Evolutionary conservation across 2,888 invertebrate genomes (phyloP).

Genomic region (Coronaproctus castanopsis): DNA sequence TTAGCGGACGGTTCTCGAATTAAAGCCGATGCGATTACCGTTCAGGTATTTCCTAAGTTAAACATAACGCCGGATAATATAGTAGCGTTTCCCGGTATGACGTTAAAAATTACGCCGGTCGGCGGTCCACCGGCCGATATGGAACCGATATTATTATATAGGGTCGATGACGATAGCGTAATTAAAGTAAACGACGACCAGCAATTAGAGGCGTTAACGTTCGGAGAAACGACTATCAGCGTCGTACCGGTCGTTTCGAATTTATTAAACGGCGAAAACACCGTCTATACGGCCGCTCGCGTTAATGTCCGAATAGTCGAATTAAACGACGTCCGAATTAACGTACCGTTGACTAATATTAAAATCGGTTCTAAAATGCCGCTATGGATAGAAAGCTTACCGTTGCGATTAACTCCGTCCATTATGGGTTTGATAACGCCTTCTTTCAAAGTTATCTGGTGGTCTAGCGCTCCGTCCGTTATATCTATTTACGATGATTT

Average conservation of each 20-base stretch:
- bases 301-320: not conserved
- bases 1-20: not conserved
- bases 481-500: not conserved
- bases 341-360: not conserved
- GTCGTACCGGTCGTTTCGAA: not conserved
- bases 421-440: not conserved
- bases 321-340: not conserved
- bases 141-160: no score
- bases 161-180: no score
- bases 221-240: not conserved
- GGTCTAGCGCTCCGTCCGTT: not conserved
- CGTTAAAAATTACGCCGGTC: not conserved
- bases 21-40: not conserved
- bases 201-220: not conserved
- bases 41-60: not conserved
- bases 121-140: not conserved
- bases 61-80: not conserved
- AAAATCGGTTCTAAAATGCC: not conserved
- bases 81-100: not conserved
- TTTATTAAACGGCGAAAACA: not conserved
- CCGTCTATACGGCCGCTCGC: not conserved
- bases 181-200: no score
- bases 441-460: not conserved
- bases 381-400: not conserved
- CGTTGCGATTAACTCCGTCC: not conserved